Evolutionary conservation across 35 echinoderm and acorn worm species (phyloP), one percentile per base, ranked within the genome.

Genomic region (Hemicentrotus pulcherrimus): DNA sequence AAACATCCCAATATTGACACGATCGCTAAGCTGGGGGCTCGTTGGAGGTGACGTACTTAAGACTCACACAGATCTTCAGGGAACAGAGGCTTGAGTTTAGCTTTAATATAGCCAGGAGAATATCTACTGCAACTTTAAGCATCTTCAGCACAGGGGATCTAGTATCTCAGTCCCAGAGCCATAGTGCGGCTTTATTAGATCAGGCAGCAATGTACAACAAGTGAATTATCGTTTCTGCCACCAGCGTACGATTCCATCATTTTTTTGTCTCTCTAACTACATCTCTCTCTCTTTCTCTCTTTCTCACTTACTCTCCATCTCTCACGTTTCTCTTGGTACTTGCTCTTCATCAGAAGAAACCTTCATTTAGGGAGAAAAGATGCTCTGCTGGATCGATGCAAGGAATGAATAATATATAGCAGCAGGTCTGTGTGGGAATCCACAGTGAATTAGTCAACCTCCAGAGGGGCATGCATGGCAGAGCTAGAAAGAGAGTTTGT

Each of bases 151-250:
- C 65, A 78, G 65, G 19, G 22, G 65, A 78, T 78, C 65, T 28
- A 4, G 28, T 78, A 3, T 78, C 65, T 3, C 65, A 78, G 28
- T 78, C 65, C 65, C 24, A 22, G 65, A 78, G 65, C 65, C 65
- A 78, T 78, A 18, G 19, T 90, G 88, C 15, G 88, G 33, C 32
- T 90, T 90, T 90, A 33, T 45, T 47, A 90, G 88, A 90, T 90
- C 32, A 90, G 32, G 46, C 46, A 47, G 88, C 32, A 90, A 32
- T 30, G 46, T 90, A 33, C 88, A 33, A 90, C 32, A 90, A 90
- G 31, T 90, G 88, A 90, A 90, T 90, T 90, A 90, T 90, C 88
- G 46, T 90, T 90, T 41, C 88, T 90, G 88, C 88, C 88, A 90
- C 45, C 12, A 90, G 88, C 88, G 32, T 28, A 90, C 32, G 32